Evolutionary conservation across 2,797 vertebrate genomes (phyloP).

Genomic region (Falco novaeseelandiae): DNA sequence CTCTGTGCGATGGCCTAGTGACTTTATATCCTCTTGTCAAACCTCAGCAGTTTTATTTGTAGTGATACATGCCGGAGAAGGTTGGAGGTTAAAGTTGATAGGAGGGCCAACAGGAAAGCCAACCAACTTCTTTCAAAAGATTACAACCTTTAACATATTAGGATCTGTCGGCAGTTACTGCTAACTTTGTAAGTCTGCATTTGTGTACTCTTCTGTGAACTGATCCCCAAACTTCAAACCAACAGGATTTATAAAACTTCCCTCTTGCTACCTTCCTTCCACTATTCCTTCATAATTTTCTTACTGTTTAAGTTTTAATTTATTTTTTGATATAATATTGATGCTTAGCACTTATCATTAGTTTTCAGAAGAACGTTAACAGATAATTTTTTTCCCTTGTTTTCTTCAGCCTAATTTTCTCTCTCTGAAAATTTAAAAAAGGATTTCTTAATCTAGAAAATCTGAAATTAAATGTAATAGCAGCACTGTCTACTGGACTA

Average conservation of each 20-base stretch:
- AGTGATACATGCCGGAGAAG: conserved; percentile 86
- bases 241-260: conserved; percentile 76
- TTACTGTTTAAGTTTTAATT: conserved; percentile 77
- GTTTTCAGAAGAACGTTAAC: not conserved
- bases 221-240: conserved; percentile 78
- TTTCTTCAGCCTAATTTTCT: not conserved
- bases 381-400: not conserved
- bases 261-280: conserved; percentile 72
- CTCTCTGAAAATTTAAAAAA: not conserved
- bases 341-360: conserved; percentile 68
- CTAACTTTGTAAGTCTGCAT: conserved; percentile 73
- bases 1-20: conserved; percentile 78
- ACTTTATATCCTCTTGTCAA: conserved; percentile 83
- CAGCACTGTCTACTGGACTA: not conserved
- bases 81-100: conserved; percentile 94
- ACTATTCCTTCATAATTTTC: conserved; percentile 32
- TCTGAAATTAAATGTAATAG: not conserved
- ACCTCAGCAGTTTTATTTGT: conserved; percentile 83
- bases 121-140: conserved; percentile 85
- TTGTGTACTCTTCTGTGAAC: conserved; percentile 76
- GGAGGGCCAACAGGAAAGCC: conserved; percentile 88
- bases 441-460: not conserved
- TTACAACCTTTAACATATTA: conserved; percentile 85
- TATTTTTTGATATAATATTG: conserved; percentile 78
- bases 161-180: conserved; percentile 82